Percentiles rank a stretch among this genome's conserved stretches.
phyloP scores from a whole-genome alignment of 2,797 vertebrate genomes.

The Gymnothorax javanicus region DNA sequence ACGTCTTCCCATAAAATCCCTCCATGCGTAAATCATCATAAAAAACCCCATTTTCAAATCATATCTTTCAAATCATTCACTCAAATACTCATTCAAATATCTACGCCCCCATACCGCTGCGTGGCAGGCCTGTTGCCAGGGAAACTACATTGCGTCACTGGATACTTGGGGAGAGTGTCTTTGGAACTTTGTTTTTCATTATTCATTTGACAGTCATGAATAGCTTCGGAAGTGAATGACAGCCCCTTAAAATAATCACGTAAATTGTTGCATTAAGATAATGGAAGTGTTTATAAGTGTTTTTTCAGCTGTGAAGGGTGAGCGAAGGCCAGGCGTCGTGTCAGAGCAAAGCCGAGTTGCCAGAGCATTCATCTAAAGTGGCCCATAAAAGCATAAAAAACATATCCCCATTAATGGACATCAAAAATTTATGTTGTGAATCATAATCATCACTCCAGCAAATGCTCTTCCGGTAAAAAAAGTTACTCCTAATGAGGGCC shows the following conservation, averaged over 20 bases:
- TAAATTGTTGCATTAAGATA: conserved; percentile 51
- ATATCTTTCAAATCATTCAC: conserved; percentile 54
- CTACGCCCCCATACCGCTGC: conserved; percentile 36
- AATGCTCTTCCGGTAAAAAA: neutral
- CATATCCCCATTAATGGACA: conserved; percentile 36
- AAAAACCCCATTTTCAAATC: conserved; percentile 53
- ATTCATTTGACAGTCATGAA: conserved; percentile 31
- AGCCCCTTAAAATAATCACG: conserved; percentile 48
- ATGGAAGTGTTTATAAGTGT: conserved; percentile 51
- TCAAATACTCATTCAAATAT: conserved; percentile 35
- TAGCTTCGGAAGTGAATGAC: conserved; percentile 42
- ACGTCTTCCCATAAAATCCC: conserved; percentile 59
- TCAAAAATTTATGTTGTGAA: conserved; percentile 23
- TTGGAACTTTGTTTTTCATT: conserved; percentile 29
- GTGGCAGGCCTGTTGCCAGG: conserved; percentile 18
- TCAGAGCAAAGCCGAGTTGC: conserved; percentile 35
- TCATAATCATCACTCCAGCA: conserved; percentile 16
- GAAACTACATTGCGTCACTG: conserved; percentile 22
- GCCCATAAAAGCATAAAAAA: conserved; percentile 42
- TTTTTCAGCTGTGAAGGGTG: conserved; percentile 48
- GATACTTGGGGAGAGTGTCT: conserved; percentile 25
- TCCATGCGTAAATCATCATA: conserved; percentile 59
- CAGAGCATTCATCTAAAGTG: conserved; percentile 48
- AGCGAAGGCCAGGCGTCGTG: conserved; percentile 24
- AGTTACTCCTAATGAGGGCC: conserved; percentile 18